These are phyloP conservation scores for Cantharis rufa DNA, from an alignment of 2,888 invertebrate genomes.

Conservation along the genomic window DNA sequence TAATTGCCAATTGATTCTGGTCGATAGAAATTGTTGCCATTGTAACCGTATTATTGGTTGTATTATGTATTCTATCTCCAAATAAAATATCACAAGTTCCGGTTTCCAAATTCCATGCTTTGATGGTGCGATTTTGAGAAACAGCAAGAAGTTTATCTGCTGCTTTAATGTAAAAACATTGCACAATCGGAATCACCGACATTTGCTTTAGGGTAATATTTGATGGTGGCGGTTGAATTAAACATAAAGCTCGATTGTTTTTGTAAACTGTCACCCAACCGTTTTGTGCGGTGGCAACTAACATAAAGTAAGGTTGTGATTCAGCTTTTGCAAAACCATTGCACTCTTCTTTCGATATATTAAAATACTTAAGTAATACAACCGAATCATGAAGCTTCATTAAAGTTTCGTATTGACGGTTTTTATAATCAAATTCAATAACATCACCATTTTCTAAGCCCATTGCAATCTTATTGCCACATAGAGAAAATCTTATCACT, in stretches of 20 bases:
- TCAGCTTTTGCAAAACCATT: background rate
- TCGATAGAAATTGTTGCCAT: conserved; percentile 34
- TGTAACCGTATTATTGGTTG: conserved; percentile 26
- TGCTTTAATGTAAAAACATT: conserved; percentile 29
- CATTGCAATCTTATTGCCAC: conserved; percentile 45
- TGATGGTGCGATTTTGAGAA: conserved; percentile 31
- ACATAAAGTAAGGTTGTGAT: background rate
- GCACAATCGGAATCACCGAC: conserved; percentile 26
- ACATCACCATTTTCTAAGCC: conserved; percentile 46
- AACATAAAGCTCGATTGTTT: conserved; percentile 11
- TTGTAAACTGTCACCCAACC: conserved; percentile 27
- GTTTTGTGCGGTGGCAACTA: conserved; percentile 30
- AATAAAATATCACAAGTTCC: conserved; percentile 20
- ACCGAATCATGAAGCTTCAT: conserved; percentile 38
- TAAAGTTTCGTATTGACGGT: conserved; percentile 33
- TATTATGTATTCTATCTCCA: conserved; percentile 26
- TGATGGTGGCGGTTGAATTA: conserved; percentile 14
- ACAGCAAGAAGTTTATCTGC: conserved; percentile 26
- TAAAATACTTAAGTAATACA: conserved; percentile 38
- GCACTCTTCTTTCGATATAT: conserved; percentile 17
- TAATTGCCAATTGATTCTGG: conserved; percentile 35
- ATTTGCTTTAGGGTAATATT: conserved; percentile 12
- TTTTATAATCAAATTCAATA: conserved; percentile 41
- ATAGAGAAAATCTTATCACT: conserved; percentile 44
- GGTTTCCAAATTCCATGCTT: conserved; percentile 32